Evolutionary conservation across 2,888 invertebrate genomes (phyloP).

Genomic region (Drosophila falleni): DNA sequence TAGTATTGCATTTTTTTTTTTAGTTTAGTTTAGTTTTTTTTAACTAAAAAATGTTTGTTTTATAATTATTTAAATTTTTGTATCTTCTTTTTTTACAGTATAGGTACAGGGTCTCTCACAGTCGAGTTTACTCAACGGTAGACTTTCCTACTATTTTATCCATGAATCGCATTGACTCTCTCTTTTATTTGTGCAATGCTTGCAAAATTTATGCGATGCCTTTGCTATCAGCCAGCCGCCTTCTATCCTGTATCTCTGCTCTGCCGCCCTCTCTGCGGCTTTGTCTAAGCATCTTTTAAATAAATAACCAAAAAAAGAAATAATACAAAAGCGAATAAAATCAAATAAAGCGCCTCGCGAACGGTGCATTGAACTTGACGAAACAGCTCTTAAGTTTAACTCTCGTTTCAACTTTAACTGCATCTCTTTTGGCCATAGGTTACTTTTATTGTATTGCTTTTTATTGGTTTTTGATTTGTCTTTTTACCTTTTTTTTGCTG

Average conservation of each 20-base stretch:
- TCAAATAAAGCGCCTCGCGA: constrained; percentile 35
- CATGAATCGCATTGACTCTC: constrained; percentile 33
- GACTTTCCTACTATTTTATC: background rate
- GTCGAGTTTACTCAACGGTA: background rate
- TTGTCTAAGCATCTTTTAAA: constrained; percentile 78
- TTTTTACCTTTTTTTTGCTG: constrained; percentile 23
- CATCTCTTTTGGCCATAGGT: constrained; percentile 33
- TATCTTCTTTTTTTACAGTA: background rate
- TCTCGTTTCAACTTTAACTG: background rate
- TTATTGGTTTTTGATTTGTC: constrained; percentile 80
- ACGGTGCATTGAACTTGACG: constrained; percentile 63
- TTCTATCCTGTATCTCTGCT: background rate
- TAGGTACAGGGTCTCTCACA: background rate
- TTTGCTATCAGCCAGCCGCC: constrained; percentile 47
- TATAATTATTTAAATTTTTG: constrained; percentile 18
- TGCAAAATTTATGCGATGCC: constrained; percentile 80
- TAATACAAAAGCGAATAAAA: constrained; percentile 18
- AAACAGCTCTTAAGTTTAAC: background rate
- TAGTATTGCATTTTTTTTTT: too few relatives aligned
- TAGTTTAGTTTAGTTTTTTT: too few relatives aligned
- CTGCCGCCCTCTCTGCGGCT: constrained; percentile 23
- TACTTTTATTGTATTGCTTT: constrained; percentile 64
- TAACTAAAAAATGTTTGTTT: too few relatives aligned
- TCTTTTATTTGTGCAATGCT: constrained; percentile 65
- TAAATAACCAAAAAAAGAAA: constrained; percentile 62